phyloP scores from a whole-genome alignment of 2,797 vertebrate genomes.

The Holocentrus rufus region DNA sequence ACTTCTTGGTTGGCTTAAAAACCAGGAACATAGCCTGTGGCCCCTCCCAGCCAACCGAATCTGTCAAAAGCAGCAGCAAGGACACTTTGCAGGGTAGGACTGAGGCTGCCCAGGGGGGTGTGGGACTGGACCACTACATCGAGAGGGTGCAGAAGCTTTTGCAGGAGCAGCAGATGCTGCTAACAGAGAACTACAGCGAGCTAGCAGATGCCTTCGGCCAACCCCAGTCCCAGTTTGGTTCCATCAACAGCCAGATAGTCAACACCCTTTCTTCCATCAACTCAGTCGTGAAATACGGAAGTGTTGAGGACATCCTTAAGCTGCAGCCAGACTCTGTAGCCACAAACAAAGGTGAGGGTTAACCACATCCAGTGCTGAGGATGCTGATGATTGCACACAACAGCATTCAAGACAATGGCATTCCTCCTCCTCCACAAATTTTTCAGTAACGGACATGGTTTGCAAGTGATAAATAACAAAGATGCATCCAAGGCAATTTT shows the following conservation, averaged over 20 bases:
- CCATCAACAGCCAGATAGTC: constrained; percentile 94
- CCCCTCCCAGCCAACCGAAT: constrained; percentile 73
- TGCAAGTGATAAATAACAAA: constrained; percentile 10
- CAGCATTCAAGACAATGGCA: not conserved
- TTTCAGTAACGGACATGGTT: constrained; percentile 14
- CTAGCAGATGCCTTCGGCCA: constrained; percentile 95
- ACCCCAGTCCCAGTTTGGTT: constrained; percentile 93
- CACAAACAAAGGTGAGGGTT: constrained; percentile 72
- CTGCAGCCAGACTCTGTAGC: constrained; percentile 64
- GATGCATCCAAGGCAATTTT: constrained; percentile 4
- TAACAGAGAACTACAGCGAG: constrained; percentile 96
- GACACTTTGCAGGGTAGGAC: constrained; percentile 51
- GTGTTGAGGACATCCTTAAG: constrained; percentile 82
- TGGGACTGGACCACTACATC: constrained; percentile 93
- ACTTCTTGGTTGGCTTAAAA: constrained; percentile 93
- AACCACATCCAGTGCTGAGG: not conserved
- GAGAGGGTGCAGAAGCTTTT: constrained; percentile 94
- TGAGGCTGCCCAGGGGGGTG: constrained; percentile 53
- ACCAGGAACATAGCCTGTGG: constrained; percentile 95
- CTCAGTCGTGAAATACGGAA: constrained; percentile 91
- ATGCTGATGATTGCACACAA: constrained; percentile 8
- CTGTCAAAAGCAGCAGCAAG: constrained; percentile 70
- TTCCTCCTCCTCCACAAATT: not conserved
- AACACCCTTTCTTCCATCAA: constrained; percentile 95
- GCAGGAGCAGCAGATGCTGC: constrained; percentile 94